Evolutionary conservation across 2,113 vertebrate genomes (phyloP), one percentile per base, ranked within the genome.

Genomic region (Pontoporia blainvillei): DNA sequence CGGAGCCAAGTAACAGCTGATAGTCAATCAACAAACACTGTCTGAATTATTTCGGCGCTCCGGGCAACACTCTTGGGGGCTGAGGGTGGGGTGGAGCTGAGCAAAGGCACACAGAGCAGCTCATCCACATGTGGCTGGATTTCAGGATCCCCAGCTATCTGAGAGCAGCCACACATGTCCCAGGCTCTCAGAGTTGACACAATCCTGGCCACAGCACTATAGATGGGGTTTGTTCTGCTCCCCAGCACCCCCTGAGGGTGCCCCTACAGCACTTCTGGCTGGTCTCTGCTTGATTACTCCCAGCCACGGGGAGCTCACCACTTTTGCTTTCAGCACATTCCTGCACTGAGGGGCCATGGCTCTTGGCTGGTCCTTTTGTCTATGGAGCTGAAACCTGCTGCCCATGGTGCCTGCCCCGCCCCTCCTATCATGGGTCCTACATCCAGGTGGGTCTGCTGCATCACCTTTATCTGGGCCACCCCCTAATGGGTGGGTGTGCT

Each of bases 351-450:
- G 49, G 3, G 20, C 71, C 3, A 0, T 36, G 31, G 36, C 61
- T 64, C 52, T 49, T 2, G 8, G 10, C 9, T 2, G 4, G 34
- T 52, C 13, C 15, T 13, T 39, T 13, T 12, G 29, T 49, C 75
- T 3, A 0, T 6, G 46, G 34, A 59, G 76, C 31, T 54, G 59
- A 64, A 29, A 14, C 11, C 8, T 18, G 46, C 39, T 54, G 64
- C 14, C 39, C 34, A 3, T 31, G 5, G 6, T 12, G 15, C 34
- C 52, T 1, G 14, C 17, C n/a, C 25, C 0, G 5, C n/a, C 13
- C n/a, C n/a, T 44, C 17, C n/a, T 6, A 1, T 29, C 1, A 0
- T 2, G 41, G 17, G 15, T 3, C 87, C 41, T 2, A 13, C 3
- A 6, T 17, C 67, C 17, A 2, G 11, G 57, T 13, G 17, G 8